Percentiles rank a stretch among this genome's conserved stretches.
phyloP scores from a whole-genome alignment of 2,113 vertebrate genomes.

The Trichomycterus rosablanca region DNA sequence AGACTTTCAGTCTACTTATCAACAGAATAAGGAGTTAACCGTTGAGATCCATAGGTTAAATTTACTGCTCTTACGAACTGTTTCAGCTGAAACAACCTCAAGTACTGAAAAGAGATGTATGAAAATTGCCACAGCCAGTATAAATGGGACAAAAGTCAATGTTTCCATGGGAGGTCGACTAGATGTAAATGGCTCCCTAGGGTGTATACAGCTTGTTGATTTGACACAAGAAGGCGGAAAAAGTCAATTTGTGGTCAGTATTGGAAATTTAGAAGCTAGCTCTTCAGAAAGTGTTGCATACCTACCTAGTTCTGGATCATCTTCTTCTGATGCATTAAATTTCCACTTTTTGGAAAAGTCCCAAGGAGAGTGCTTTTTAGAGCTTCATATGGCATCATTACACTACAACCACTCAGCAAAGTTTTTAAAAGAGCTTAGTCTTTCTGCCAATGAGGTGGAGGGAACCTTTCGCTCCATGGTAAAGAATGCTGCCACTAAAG shows the following conservation, averaged over 20 bases:
- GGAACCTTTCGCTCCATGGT: constrained; percentile 91
- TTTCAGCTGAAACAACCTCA: constrained; percentile 65
- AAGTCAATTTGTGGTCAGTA: constrained; percentile 91
- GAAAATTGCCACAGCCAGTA: constrained; percentile 95
- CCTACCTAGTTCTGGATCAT: constrained; percentile 54
- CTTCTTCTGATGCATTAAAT: constrained; percentile 80
- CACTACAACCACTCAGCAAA: constrained; percentile 96
- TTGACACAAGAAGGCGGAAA: constrained; percentile 81
- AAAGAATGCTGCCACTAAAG: constrained; percentile 87
- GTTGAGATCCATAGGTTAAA: constrained; percentile 95
- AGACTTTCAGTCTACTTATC: constrained; percentile 80
- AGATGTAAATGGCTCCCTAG: constrained; percentile 86
- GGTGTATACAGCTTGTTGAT: constrained; percentile 88
- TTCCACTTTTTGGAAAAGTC: constrained; percentile 80
- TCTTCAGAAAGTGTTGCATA: constrained; percentile 58
- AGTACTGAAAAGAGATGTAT: constrained; percentile 82
- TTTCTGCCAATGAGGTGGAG: constrained; percentile 92
- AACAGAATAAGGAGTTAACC: constrained; percentile 87
- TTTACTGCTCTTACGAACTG: constrained; percentile 84
- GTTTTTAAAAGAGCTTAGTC: constrained; percentile 84
- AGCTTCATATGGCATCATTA: constrained; percentile 89
- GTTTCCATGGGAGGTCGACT: constrained; percentile 83
- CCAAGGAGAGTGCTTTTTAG: constrained; percentile 83
- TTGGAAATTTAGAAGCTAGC: constrained; percentile 73
- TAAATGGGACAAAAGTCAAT: constrained; percentile 89